Evolutionary conservation across 2,113 vertebrate genomes (phyloP).

Genomic region (Potamarius usumacintae): DNA sequence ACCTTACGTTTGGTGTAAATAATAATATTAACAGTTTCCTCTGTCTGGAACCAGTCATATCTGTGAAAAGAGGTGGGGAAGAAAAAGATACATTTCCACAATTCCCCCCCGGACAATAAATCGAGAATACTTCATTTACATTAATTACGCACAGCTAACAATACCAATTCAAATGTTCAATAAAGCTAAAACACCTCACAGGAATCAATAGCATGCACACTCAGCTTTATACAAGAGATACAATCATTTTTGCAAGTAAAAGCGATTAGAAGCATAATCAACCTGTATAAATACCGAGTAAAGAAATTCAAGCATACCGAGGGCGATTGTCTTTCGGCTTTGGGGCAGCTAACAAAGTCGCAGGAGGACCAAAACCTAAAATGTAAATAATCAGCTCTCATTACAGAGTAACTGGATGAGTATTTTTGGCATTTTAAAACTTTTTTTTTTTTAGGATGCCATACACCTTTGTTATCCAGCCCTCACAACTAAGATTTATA

Average conservation of each 20-base stretch:
- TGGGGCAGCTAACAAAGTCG: conserved; percentile 42
- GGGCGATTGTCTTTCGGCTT: conserved; percentile 66
- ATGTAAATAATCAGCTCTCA: neutral
- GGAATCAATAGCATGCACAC: neutral
- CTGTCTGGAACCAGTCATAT: conserved; percentile 97
- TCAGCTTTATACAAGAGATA: neutral
- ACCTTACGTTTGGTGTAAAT: conserved; percentile 87
- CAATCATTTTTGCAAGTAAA: neutral
- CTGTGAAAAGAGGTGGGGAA: conserved; percentile 66
- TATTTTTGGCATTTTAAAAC: neutral
- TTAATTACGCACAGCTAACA: neutral
- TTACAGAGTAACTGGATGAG: neutral
- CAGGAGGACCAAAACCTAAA: conserved; percentile 58
- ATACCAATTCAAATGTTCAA: neutral
- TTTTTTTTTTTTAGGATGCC: neutral
- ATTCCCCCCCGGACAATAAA: neutral
- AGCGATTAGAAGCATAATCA: neutral
- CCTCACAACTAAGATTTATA: neutral
- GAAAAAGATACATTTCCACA: neutral
- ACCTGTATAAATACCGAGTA: neutral
- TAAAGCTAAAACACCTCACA: neutral
- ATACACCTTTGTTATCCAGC: neutral
- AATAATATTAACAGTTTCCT: conserved; percentile 78
- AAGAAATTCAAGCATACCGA: conserved; percentile 57
- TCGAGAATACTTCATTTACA: no score